Base-by-base conservation (phyloP, 23 tunicate species). In the Styela clava region DNA sequence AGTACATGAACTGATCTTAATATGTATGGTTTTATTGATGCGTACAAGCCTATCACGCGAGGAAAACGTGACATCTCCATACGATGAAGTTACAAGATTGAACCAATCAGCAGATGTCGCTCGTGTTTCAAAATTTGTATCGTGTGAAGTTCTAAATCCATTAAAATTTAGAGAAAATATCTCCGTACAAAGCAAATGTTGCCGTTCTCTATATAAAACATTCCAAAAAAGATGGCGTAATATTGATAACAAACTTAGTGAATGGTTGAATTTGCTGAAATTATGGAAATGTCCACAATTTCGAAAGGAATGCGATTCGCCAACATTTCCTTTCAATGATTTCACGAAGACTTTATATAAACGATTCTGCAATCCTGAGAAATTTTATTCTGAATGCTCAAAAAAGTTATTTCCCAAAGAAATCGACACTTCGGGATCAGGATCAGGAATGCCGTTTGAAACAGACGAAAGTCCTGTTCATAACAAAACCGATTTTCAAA, bases 201-300 rank as follows among this genome's bases (percentile, higher is more conserved):
- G 71, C n/a, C 31, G 31, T 18, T 18, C n/a, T 67, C n/a, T 67
- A 23, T 21, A 67, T 28, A 67, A 27, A 67, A 67, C 30, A 27
- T 67, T 67, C n/a, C 16, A 18, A 67, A 1, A 67, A 22, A 25
- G 18, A 25, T 67, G 71, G 71, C 21, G 31, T 18, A 25, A 67
- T 16, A 16, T 28, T 12, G 31, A 25, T 18, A 19, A 67, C 71
- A 67, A 67, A 27, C n/a, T 67, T 18, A 23, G 30, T 21, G 71
- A 67, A 25, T 25, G 30, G 71, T 67, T 67, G 71, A 27, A 29
- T 18, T 27, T 28, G 71, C 71, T 67, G 19, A 67, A 67, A 29
- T 18, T 28, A 27, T 67, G 71, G 71, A 67, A 67, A 16, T 67
- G 71, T 67, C 22, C 71, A 25, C 71, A 67, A 29, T 67, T 67